Base-by-base conservation (phyloP, 2,113 vertebrate genomes). In the Neolamprologus tretocephalus region DNA sequence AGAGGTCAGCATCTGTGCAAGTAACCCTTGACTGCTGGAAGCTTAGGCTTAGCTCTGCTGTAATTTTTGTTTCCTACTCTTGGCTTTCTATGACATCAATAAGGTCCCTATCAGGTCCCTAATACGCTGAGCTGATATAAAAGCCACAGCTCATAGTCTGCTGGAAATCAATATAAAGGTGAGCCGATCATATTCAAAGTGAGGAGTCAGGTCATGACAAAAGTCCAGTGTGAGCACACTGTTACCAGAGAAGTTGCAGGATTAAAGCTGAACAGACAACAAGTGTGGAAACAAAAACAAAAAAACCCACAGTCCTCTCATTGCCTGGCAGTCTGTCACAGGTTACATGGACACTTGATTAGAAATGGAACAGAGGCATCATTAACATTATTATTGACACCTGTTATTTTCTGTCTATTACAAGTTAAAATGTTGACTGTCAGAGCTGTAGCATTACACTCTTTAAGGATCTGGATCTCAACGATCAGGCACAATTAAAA, bases 271-370 rank as follows among this genome's bases (percentile, higher is more conserved):
- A 75, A 28, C 45, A 75, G 9, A 75, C 14, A 28, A 21, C 61
- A 37, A 68, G 33, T 19, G 42, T 47, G 23, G 42, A 28, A 75
- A 75, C 40, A 10, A 26, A 45, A 75, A 75, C 2, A 47, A 8
- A 28, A 71, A 19, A 17, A 0, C 0, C n/a, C 33, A 16, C 40
- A 49, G 23, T 12, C 26, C 71, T 49, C 45, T 11, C 71, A 11
- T 49, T 49, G 4, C 16, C 71, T 31, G 42, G 42, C 42, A 49
- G 9, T 49, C 71, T 75, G 71, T 31, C 16, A 49, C 26, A 51
- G 73, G 42, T 78, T 7, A 31, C 10, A 5, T 19, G 45, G 42
- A 51, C 26, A 49, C 42, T 49, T 78, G 9, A 49, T 49, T 78
- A 78, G 26, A 49, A 49, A 49, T 47, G 45, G 9, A 28, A 49